Base-by-base conservation (phyloP, 2,797 vertebrate species). In the Toxotes lorentzi region DNA sequence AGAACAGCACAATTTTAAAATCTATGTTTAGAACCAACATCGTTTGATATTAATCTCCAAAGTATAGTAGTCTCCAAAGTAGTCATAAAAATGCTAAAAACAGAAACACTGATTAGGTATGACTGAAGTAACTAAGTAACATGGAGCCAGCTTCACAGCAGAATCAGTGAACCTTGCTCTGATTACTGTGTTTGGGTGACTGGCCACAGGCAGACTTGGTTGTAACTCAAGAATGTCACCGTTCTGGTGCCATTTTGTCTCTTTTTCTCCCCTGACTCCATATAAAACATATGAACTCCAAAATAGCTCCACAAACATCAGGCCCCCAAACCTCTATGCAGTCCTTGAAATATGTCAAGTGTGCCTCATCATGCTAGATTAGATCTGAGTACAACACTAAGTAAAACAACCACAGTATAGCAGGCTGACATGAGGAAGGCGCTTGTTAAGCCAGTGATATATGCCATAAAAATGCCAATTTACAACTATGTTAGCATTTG, bases 181-280 rank as follows among this genome's bases (percentile, higher is more conserved):
- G 59, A 79, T 84, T 64, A 40, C 59, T 9, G 63, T 64, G 81
- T 61, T 71, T 83, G 66, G 75, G 68, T 83, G 57, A 78, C 53
- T 43, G 77, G 72, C 65, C 72, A 71, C 54, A 32, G 61, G 74
- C 70, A 73, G 81, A 8, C 63, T 66, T 73, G 57, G 54, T 0
- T 32, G 41, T 66, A 80, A 77, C 54, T 75, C 53, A 80, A 40
- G 70, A 76, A 68, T 69, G 78, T 78, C 65, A 76, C 79, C 14
- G 4, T 66, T 75, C 74, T 62, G 66, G 68, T 56, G 68, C 69
- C 24, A 69, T 57, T 60, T 78, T 32, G 64, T 48, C 59, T 38
- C 54, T 53, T 35, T 4, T 57, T 38, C 47, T 21, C 34, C 27
- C 35, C 6, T 38, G 5, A 35, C 50, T 34, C 30, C 11, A 53